Evolutionary conservation across 2,888 invertebrate genomes (phyloP), one percentile per base, ranked within the genome.

Genomic region (Cryptocephalus primarius): DNA sequence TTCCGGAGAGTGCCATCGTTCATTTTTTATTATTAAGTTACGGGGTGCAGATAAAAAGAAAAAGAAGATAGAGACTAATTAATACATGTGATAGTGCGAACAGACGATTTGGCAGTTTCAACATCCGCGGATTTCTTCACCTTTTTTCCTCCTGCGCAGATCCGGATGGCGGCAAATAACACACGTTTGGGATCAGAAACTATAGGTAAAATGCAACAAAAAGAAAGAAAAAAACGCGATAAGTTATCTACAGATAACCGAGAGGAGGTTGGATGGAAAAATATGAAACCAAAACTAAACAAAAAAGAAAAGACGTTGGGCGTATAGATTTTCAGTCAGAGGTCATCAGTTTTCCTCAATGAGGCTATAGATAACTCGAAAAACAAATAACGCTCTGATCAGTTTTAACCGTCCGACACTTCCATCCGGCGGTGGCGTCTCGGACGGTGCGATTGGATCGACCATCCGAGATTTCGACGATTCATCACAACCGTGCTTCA

Each of bases 81-180:
- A 67, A 67, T 69, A 69, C 68, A 67, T 68, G 70, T 69, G 67
- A 63, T 57, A 60, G 69, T 69, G 68, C 67, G 65, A 65, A 64
- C 62, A 63, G 65, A 63, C 60, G 66, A 64, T 58, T 50, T 57
- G 56, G 54, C 39, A 45, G 50, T 48, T 49, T 52, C 53, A 55
- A 50, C 63, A 36, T 36, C 72, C 73, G 72, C 74, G 70, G 69
- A 72, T 71, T 71, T 72, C 73, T 75, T 77, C 77, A 77, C 77
- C 76, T 77, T 77, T 76, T 75, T 76, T 76, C 76, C 76, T 77
- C 76, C 77, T 77, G 74, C 60, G 66, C 62, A 64, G 64, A 65
- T 67, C 70, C 68, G 66, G 63, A 66, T 63, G 65, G 69, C 67
- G 68, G 69, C 68, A 68, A 67, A 66, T 67, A 69, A 69, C 65